These are phyloP conservation scores for Phasia obesa DNA, from an alignment of 2,888 invertebrate species.

Conservation along the genomic window DNA sequence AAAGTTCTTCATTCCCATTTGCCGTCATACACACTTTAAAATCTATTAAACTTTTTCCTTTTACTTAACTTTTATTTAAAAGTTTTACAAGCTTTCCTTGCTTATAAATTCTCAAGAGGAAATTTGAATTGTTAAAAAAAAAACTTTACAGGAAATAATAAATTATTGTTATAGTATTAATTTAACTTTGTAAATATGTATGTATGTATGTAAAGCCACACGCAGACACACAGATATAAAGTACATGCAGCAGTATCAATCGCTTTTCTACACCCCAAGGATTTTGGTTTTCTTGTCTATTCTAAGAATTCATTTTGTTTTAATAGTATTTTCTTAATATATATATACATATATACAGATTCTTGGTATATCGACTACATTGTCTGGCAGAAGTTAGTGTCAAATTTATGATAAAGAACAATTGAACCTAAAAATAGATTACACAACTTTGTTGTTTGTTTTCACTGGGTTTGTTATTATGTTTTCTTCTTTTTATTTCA, in stretches of 20 bases:
- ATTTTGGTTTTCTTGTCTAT: conserved; percentile 23
- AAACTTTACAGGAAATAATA: conserved; percentile 38
- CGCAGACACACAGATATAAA: too few species aligned
- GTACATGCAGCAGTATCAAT: conserved; percentile 30
- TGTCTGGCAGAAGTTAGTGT: conserved; percentile 36
- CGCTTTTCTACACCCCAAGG: conserved; percentile 50
- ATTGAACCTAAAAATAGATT: conserved; percentile 57
- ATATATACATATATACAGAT: neutral
- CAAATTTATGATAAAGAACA: conserved; percentile 39
- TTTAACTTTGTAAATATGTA: neutral
- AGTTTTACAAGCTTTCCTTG: neutral
- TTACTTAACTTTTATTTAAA: neutral
- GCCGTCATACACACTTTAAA: conserved; percentile 11
- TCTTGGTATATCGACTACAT: neutral
- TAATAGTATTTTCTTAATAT: neutral
- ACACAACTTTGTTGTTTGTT: neutral
- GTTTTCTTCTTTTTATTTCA: neutral
- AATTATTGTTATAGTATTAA: conserved; percentile 23
- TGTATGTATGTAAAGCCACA: neutral
- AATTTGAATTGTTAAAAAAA: conserved; percentile 43
- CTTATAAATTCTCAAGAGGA: conserved; percentile 37
- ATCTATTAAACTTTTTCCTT: conserved; percentile 1
- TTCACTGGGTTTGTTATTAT: conserved; percentile 4
- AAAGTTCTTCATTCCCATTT: neutral
- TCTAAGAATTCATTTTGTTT: conserved; percentile 10